Evolutionary conservation across 2,113 vertebrate genomes (phyloP).

Genomic region (Callopanchax toddi): DNA sequence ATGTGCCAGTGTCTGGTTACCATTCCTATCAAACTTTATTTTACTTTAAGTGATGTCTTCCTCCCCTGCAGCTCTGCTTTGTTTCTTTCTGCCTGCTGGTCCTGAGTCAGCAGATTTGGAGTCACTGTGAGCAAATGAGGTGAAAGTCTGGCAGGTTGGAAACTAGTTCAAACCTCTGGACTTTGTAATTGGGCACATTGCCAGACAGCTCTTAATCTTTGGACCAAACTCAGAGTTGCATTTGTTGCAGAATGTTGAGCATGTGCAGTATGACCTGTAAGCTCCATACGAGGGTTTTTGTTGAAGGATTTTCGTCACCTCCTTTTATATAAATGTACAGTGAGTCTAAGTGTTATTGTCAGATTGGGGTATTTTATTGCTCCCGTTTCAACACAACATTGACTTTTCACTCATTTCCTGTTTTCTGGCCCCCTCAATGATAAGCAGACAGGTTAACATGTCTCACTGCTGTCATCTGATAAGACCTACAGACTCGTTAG

Average conservation of each 20-base stretch:
- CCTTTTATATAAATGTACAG: too few relatives aligned
- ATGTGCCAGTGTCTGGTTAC: neutral
- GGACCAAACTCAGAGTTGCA: neutral
- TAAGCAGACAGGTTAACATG: neutral
- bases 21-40: too few relatives aligned
- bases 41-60: neutral
- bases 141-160: constrained; percentile 5
- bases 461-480: neutral
- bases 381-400: neutral
- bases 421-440: constrained; percentile 5
- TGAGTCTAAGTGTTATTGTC: too few relatives aligned
- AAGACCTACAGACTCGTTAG: too few relatives aligned
- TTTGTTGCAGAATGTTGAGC: constrained; percentile 12
- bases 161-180: constrained; percentile 5
- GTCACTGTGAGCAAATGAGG: neutral
- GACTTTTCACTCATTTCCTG: constrained; percentile 22
- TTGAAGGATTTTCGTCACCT: too few relatives aligned
- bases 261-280: neutral
- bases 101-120: constrained; percentile 9
- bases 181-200: constrained; percentile 7
- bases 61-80: neutral
- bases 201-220: constrained; percentile 5
- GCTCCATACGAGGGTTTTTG: neutral
- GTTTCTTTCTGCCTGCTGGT: constrained; percentile 6
- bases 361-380: too few relatives aligned